A percentile compares a stretch with the other conserved stretches of the same genome.
phyloP scores from a whole-genome alignment of 2,113 vertebrate genomes.

The Empidonax alnorum region DNA sequence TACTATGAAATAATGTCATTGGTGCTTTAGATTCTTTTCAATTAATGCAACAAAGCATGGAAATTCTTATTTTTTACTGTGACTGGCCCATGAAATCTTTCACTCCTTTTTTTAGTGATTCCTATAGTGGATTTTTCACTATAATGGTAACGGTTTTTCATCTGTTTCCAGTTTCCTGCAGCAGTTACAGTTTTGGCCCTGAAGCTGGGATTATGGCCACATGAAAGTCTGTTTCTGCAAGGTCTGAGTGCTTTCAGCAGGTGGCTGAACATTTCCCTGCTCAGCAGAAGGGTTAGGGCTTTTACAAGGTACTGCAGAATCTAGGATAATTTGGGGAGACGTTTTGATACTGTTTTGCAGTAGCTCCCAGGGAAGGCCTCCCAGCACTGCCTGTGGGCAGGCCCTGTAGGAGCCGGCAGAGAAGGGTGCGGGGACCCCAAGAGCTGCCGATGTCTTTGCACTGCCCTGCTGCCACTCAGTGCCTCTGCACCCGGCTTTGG shows the following conservation, averaged over 20 bases:
- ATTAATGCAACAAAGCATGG: not conserved
- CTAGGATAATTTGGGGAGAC: not conserved
- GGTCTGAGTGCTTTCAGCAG: not conserved
- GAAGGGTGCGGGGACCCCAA: fast-evolving
- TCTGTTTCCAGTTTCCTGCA: conserved; percentile 43
- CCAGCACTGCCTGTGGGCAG: not conserved
- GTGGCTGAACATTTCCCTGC: not conserved
- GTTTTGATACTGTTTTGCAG: not conserved
- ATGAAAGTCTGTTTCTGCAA: not conserved
- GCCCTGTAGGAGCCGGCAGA: not conserved
- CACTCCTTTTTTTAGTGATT: not conserved
- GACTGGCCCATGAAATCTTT: conserved; percentile 16
- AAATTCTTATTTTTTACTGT: conserved; percentile 20
- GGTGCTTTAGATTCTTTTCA: conserved; percentile 37
- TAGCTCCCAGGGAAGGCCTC: not conserved
- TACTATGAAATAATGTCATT: not conserved
- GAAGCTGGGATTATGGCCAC: conserved; percentile 10
- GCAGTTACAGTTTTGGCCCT: conserved; percentile 7
- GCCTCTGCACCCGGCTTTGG: fast-evolving
- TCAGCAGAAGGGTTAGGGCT: not conserved
- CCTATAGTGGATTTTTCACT: conserved; percentile 17
- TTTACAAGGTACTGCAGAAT: not conserved
- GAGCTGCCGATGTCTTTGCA: not conserved
- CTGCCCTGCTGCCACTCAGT: fast-evolving
- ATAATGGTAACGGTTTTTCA: conserved; percentile 52